phyloP scores from a whole-genome alignment of 2,888 invertebrate species.

The Pandemis heparana region DNA sequence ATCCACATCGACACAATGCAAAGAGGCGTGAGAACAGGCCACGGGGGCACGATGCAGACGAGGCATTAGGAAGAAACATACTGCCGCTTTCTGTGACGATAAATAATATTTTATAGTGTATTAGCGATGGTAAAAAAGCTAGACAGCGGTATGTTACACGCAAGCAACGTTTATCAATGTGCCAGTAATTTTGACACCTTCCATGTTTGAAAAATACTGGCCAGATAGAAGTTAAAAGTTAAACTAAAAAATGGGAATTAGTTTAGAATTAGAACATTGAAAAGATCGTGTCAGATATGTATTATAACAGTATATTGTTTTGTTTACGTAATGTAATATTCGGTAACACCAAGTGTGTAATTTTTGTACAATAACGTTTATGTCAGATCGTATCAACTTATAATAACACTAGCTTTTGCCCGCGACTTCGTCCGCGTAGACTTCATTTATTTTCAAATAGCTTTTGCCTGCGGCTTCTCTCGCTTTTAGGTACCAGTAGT shows the following conservation, averaged over 20 bases:
- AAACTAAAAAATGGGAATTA: background rate
- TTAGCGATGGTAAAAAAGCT: background rate
- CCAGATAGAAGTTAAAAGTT: background rate
- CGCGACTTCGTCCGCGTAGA: too few relatives aligned
- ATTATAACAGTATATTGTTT: background rate
- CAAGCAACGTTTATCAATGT: too few relatives aligned
- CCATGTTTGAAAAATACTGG: background rate
- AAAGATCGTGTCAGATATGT: background rate
- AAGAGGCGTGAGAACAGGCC: constrained; percentile 61
- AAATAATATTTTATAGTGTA: background rate
- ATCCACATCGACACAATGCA: constrained; percentile 42
- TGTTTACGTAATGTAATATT: background rate
- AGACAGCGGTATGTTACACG: too few relatives aligned
- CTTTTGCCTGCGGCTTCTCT: too few relatives aligned
- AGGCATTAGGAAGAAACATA: constrained; percentile 28
- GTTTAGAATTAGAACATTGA: background rate
- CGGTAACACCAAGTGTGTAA: background rate
- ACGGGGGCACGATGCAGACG: constrained; percentile 56
- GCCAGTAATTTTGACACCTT: too few relatives aligned
- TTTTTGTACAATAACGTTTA: background rate
- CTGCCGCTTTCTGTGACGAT: background rate
- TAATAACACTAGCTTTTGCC: too few relatives aligned
- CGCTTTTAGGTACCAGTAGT: too few relatives aligned
- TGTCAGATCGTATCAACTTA: background rate
- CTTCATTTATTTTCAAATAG: too few relatives aligned